These are phyloP conservation scores for Hyperoplus lanceolatus DNA, from an alignment of 2,797 vertebrate species.

Conservation along the genomic window DNA sequence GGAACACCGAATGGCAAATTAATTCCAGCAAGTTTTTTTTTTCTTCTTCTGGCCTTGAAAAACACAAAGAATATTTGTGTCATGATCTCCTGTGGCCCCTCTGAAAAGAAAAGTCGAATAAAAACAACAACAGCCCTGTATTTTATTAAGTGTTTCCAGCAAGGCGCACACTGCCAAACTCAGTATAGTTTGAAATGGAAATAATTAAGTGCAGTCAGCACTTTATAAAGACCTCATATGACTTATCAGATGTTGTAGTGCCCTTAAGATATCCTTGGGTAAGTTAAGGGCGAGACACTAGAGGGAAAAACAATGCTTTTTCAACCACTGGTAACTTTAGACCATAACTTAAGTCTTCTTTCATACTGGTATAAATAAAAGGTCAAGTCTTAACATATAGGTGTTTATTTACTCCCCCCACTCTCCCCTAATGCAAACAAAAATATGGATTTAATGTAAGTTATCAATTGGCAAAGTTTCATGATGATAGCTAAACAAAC, in stretches of 20 bases:
- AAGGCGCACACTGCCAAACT: slow-evolving; percentile 13
- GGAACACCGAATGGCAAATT: slow-evolving; percentile 55
- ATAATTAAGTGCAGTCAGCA: slow-evolving; percentile 35
- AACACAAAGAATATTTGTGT: slow-evolving; percentile 70
- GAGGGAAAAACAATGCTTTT: no score
- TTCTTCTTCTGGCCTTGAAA: slow-evolving; percentile 50
- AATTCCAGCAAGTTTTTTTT: slow-evolving; percentile 64
- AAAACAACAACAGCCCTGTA: slow-evolving; percentile 47
- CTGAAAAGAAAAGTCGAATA: slow-evolving; percentile 54
- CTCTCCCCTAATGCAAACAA: no score
- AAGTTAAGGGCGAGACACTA: no score
- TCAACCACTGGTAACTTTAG: no score
- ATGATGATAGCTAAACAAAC: no score
- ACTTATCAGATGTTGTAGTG: background rate
- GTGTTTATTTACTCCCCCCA: no score
- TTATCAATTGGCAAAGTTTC: no score
- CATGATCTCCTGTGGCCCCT: slow-evolving; percentile 50
- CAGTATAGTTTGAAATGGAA: slow-evolving; percentile 18
- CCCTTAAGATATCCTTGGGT: background rate
- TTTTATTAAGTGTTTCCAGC: slow-evolving; percentile 41
- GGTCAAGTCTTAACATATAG: no score
- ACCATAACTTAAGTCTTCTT: no score
- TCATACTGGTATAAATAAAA: no score
- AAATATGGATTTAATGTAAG: no score
- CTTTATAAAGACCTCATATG: slow-evolving; percentile 3